A percentile compares a stretch with the other conserved stretches of the same genome.
These are phyloP conservation scores for Watsonalla binaria DNA, from an alignment of 2,888 invertebrate species.

Conservation along the genomic window DNA sequence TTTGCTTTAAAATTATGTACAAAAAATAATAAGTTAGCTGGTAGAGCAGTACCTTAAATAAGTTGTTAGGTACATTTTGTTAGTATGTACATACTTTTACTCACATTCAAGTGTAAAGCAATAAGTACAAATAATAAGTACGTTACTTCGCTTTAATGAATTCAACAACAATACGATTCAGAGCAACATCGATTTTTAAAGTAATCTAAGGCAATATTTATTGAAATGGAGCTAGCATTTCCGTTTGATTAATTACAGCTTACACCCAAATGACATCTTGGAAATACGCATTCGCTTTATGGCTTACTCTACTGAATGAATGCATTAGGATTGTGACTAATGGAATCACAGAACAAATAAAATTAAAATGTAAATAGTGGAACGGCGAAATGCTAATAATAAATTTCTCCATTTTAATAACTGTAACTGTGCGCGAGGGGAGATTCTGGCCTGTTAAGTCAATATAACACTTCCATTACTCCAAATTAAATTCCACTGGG, in stretches of 20 bases:
- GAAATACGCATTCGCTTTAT: constrained; percentile 34
- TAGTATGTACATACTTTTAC: too few relatives aligned
- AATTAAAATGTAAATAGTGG: constrained; percentile 77
- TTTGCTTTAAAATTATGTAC: too few relatives aligned
- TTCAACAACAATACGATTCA: too few relatives aligned
- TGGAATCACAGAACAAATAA: constrained; percentile 77
- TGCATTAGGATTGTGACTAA: constrained; percentile 69
- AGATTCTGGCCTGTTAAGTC: constrained; percentile 77
- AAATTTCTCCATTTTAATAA: constrained; percentile 79
- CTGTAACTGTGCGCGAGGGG: constrained; percentile 72
- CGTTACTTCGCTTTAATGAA: too few relatives aligned
- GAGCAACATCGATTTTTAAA: not conserved
- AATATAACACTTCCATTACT: constrained; percentile 80
- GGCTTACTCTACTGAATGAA: constrained; percentile 57
- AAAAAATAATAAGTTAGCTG: too few relatives aligned
- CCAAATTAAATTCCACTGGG: constrained; percentile 78
- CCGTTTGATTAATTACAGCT: constrained; percentile 41
- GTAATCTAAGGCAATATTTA: constrained; percentile 4
- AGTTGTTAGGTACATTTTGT: too few relatives aligned
- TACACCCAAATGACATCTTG: constrained; percentile 26
- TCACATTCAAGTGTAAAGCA: too few relatives aligned
- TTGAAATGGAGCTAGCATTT: constrained; percentile 16
- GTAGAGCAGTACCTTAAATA: too few relatives aligned
- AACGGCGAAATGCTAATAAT: constrained; percentile 75
- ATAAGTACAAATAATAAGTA: too few relatives aligned